Percentiles rank a stretch among this genome's conserved stretches.
These are phyloP conservation scores for Synergus gifuensis DNA, from an alignment of 2,888 invertebrate genomes.

Conservation along the genomic window DNA sequence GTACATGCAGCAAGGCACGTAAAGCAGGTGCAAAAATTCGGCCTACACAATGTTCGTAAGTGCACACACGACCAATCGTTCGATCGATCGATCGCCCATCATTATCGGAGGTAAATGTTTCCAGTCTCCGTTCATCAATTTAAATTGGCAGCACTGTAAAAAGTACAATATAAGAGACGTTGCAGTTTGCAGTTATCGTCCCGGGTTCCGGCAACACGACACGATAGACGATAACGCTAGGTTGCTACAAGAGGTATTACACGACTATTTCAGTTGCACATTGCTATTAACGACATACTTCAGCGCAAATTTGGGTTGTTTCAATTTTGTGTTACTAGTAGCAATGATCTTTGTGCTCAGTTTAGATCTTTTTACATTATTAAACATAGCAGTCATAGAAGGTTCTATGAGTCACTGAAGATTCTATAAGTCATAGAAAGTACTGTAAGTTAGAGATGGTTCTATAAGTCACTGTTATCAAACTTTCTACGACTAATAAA, in stretches of 20 bases:
- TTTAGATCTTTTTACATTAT: not conserved
- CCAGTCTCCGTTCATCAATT: constrained; percentile 53
- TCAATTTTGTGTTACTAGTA: not conserved
- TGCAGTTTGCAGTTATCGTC: constrained; percentile 10
- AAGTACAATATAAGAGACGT: constrained; percentile 17
- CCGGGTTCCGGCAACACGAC: not conserved
- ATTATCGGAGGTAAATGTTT: constrained; percentile 53
- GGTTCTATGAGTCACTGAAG: too few relatives aligned
- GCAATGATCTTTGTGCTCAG: not conserved
- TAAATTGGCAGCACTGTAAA: constrained; percentile 51
- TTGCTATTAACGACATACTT: not conserved
- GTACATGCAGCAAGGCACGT: not conserved
- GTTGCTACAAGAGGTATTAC: not conserved
- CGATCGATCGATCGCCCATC: constrained; percentile 57
- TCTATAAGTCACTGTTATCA: too few relatives aligned
- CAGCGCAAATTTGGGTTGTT: not conserved
- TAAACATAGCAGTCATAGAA: too few relatives aligned
- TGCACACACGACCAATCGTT: constrained; percentile 16
- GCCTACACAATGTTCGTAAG: constrained; percentile 31
- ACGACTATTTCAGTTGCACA: not conserved
- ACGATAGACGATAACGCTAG: constrained; percentile 23
- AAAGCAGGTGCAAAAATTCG: constrained; percentile 12
- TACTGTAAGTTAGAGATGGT: too few relatives aligned
- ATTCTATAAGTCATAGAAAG: too few relatives aligned
- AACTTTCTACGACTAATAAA: too few relatives aligned